These are phyloP conservation scores for Melanogrammus aeglefinus DNA, from an alignment of 2,797 vertebrate species.

Conservation along the genomic window DNA sequence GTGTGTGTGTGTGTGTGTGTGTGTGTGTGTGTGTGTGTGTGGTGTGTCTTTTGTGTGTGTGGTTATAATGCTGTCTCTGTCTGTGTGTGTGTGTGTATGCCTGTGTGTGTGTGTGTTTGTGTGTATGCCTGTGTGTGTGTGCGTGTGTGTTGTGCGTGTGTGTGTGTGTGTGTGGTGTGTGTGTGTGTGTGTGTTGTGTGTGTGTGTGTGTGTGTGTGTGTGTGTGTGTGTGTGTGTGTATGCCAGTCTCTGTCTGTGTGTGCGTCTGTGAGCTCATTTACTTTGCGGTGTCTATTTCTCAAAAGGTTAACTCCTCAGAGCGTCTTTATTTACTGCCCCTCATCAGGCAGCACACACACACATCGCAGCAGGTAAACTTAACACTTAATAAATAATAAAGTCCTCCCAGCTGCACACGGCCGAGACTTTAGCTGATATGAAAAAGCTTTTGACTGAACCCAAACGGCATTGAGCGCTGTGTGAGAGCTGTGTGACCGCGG, in stretches of 20 bases:
- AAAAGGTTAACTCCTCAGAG: not conserved
- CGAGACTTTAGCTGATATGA: not conserved
- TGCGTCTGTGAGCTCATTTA: not conserved
- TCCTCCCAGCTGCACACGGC: not conserved
- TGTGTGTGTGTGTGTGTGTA: no score
- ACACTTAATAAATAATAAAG: not conserved
- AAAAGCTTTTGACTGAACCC: not conserved
- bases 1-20: no score
- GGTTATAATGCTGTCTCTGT: no score
- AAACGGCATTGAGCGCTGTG: slow-evolving; percentile 14
- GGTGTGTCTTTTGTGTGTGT: no score
- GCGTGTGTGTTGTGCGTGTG: no score
- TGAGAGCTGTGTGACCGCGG: not conserved
- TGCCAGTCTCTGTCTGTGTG: not conserved
- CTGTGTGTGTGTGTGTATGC: no score
- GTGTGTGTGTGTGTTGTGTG: no score
- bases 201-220: no score
- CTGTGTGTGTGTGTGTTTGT: no score
- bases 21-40: no score
- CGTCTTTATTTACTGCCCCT: not conserved
- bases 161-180: no score
- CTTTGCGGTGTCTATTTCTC: not conserved
- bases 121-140: no score
- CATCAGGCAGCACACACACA: not conserved
- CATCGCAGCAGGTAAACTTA: not conserved